phyloP scores from a whole-genome alignment of 1,140 invertebrate species.

The Drosophila littoralis region DNA sequence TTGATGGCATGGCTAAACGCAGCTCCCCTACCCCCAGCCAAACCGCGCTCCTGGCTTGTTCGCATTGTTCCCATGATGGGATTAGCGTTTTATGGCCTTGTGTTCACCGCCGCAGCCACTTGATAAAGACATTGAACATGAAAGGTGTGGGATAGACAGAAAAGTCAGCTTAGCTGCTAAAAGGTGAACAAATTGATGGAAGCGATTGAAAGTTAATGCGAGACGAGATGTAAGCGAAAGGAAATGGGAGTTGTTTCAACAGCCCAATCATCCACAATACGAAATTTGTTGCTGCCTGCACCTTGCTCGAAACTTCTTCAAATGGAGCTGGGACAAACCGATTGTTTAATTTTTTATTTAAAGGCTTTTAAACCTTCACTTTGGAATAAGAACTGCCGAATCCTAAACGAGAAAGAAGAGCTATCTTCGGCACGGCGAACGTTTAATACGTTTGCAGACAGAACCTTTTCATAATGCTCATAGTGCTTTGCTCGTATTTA shows the following conservation, averaged over 20 bases:
- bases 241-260: background rate
- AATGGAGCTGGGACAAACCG: too few relatives aligned
- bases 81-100: slow-evolving; percentile 80
- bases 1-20: slow-evolving; percentile 68
- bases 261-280: background rate
- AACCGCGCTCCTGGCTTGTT: slow-evolving; percentile 35
- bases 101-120: slow-evolving; percentile 68
- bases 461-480: too few relatives aligned
- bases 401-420: too few relatives aligned
- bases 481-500: too few relatives aligned
- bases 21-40: slow-evolving; percentile 22
- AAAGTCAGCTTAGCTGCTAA: slow-evolving; percentile 7
- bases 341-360: too few relatives aligned
- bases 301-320: too few relatives aligned
- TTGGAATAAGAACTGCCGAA: too few relatives aligned
- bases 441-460: too few relatives aligned
- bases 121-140: slow-evolving; percentile 67
- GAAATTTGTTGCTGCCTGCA: too few relatives aligned
- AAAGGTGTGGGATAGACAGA: background rate
- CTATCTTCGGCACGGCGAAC: too few relatives aligned
- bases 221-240: background rate
- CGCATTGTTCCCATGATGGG: slow-evolving; percentile 80
- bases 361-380: too few relatives aligned
- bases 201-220: background rate
- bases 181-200: slow-evolving; percentile 7